Evolutionary conservation across 1,140 invertebrate genomes (phyloP), one percentile per base, ranked within the genome.

Genomic region (Sycobia sp.): DNA sequence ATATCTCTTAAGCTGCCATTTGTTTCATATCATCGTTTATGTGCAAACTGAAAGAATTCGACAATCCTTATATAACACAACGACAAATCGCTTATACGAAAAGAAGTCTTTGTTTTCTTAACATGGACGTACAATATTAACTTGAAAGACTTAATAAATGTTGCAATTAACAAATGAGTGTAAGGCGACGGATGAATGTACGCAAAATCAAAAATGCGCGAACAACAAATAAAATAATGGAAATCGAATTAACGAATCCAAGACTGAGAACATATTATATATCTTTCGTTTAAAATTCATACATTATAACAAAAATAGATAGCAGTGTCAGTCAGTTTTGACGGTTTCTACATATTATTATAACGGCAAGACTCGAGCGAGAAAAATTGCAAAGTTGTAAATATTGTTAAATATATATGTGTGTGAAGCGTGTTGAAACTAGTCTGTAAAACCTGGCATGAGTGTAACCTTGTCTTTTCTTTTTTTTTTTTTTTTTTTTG

Each of bases 351-450:
- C 29, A 36, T 41, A 39, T 41, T 60, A 50, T 36, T 18, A 9
- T n/a, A n/a, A n/a, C n/a, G n/a, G n/a, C n/a, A 60, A 60, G 58
- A 43, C 46, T 60, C 58, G 27, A 60, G 47, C 51, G 58, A 60
- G 47, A 60, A 43, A 41, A 34, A n/a, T 23, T 16, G 36, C 18
- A 60, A 27, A 13, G 38, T 51, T 51, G 36, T 34, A 49, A 27
- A 59, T 39, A 51, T 41, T 23, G 27, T 60, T 53, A 38, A n/a
- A n/a, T n/a, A n/a, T n/a, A n/a, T n/a, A 50, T 16, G 8, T 54
- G 16, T 54, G 8, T 53, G 27, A 36, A 38, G n/a, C 57, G 46
- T 59, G 36, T 59, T 60, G 20, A 41, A 43, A 44, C 38, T 60
- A 60, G 57, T 60, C 57, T 43, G 36, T 44, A n/a, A 41, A 51